Conservation (phyloP, 2,113 vertebrate species). For the Siniperca knerii region DNA sequence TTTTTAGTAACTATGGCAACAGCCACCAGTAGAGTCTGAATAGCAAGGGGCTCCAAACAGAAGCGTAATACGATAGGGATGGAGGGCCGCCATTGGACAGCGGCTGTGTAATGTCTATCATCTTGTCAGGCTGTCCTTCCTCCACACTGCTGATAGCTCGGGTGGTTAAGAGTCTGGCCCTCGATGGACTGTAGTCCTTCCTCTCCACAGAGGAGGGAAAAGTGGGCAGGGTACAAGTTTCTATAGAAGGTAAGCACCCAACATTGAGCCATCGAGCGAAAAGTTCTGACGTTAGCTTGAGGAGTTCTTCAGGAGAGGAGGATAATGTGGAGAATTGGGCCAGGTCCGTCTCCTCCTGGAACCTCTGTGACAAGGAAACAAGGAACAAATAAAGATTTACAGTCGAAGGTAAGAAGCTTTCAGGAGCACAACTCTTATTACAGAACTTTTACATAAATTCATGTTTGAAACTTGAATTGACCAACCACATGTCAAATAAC, state of each 20-base stretch:
- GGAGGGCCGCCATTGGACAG: constrained; percentile 29
- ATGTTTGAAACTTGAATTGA: not conserved
- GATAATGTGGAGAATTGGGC: constrained; percentile 42
- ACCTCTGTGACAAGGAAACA: constrained; percentile 67
- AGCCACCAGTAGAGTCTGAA: constrained; percentile 73
- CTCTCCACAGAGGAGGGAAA: constrained; percentile 63
- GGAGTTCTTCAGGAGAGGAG: constrained; percentile 83
- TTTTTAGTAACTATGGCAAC: constrained; percentile 56
- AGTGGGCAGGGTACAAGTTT: constrained; percentile 72
- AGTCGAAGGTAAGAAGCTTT: not conserved
- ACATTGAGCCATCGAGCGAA: constrained; percentile 75
- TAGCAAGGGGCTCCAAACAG: constrained; percentile 69
- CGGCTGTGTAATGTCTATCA: constrained; percentile 33
- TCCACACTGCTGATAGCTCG: constrained; percentile 37
- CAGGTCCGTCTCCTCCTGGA: constrained; percentile 77
- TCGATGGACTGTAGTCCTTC: constrained; percentile 58
- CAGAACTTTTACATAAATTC: not conserved
- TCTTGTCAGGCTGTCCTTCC: constrained; percentile 48
- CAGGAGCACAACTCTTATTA: not conserved
- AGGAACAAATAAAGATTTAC: not conserved
- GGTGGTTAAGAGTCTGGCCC: constrained; percentile 67
- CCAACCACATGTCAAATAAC: not conserved
- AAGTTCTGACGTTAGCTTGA: constrained; percentile 78
- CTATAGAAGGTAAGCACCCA: constrained; percentile 52
- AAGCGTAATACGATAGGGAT: constrained; percentile 7